Evolutionary conservation across 2,888 invertebrate species (phyloP).

Genomic region (Malthinus seriepunctatus): DNA sequence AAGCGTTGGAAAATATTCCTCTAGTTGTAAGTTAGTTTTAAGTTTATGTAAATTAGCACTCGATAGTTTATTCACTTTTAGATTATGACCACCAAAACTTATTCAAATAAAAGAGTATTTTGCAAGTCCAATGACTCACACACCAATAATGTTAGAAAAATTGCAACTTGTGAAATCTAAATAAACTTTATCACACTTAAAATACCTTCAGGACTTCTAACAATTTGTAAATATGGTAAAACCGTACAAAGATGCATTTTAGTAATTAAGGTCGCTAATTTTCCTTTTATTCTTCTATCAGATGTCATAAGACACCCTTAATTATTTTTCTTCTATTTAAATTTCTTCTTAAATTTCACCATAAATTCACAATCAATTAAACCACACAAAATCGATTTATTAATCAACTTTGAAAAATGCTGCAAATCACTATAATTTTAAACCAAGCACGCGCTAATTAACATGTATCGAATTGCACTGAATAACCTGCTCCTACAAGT

Average conservation of each 20-base stretch:
- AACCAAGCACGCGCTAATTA: slow-evolving; percentile 4
- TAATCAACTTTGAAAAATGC: no score
- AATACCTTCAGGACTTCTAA: slow-evolving; percentile 52
- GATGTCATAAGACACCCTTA: slow-evolving; percentile 23
- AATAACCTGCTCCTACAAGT: neutral
- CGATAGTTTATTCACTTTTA: no score
- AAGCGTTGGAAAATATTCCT: neutral
- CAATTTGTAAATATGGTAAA: slow-evolving; percentile 49
- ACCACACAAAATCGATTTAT: neutral
- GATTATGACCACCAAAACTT: neutral
- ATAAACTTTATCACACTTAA: slow-evolving; percentile 15
- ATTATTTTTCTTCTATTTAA: neutral
- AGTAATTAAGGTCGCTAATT: slow-evolving; percentile 20
- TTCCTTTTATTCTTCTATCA: neutral
- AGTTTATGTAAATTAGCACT: neutral
- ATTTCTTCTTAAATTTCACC: neutral
- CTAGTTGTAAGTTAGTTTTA: neutral
- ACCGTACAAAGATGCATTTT: slow-evolving; percentile 53
- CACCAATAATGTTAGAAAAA: neutral
- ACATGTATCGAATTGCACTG: slow-evolving; percentile 9
- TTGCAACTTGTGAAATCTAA: slow-evolving; percentile 1
- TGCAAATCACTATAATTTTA: neutral
- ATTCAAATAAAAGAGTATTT: neutral
- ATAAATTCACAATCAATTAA: neutral
- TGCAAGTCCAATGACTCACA: neutral